phyloP scores from a whole-genome alignment of 2,888 invertebrate genomes.

The Orchestes rusci region DNA sequence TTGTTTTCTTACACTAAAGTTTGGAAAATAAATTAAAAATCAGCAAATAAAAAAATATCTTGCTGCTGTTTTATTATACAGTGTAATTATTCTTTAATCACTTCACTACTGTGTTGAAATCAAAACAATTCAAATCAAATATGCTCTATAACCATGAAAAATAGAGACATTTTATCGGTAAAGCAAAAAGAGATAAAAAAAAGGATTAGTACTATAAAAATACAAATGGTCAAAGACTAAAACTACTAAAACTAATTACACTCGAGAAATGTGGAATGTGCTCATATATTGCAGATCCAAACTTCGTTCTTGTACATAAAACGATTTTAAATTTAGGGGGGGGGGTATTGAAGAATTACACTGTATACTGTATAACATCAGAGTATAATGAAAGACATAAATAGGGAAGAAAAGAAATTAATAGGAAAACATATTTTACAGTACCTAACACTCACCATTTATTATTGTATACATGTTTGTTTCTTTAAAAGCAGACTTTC shows the following conservation, averaged over 20 bases:
- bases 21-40: not conserved
- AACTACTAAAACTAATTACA: too few relatives aligned
- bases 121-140: not conserved
- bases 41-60: not conserved
- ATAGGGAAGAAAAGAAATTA: too few relatives aligned
- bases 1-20: too few relatives aligned
- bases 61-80: not conserved
- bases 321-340: not conserved
- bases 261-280: too few relatives aligned
- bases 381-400: too few relatives aligned
- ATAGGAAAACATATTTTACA: too few relatives aligned
- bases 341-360: not conserved
- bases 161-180: too few relatives aligned
- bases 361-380: not conserved
- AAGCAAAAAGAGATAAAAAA: too few relatives aligned
- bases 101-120: not conserved
- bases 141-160: too few relatives aligned
- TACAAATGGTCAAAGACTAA: too few relatives aligned
- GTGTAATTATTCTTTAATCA: not conserved
- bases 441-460: slow-evolving; percentile 10
- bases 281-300: too few relatives aligned
- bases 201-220: too few relatives aligned
- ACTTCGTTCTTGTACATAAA: not conserved
- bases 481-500: slow-evolving; percentile 8
- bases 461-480: slow-evolving; percentile 1